Evolutionary conservation across 2,797 vertebrate genomes (phyloP).

Genomic region (Morus bassanus): DNA sequence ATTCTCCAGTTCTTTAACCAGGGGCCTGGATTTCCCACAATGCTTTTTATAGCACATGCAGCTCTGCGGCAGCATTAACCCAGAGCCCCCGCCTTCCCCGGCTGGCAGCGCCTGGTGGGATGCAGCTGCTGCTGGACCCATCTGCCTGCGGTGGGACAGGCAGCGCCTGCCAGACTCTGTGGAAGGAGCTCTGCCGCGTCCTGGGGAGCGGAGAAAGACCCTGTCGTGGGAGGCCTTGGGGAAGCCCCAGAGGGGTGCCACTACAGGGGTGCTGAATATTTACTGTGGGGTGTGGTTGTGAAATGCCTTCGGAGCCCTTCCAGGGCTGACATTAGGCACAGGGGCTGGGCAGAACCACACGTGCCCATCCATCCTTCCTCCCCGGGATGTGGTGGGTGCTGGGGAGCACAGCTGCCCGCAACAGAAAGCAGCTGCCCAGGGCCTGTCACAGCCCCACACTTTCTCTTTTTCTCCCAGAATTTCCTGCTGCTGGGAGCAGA

Average conservation of each 20-base stretch:
- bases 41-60: rapidly evolving
- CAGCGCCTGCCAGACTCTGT: neutral
- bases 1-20: neutral
- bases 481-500: constrained; percentile 74
- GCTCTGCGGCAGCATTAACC: neutral
- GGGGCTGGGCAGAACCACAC: neutral
- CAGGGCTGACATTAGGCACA: neutral
- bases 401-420: rapidly evolving
- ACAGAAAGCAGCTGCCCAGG: neutral
- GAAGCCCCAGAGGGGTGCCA: too few species aligned
- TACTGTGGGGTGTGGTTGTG: rapidly evolving
- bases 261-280: rapidly evolving
- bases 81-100: rapidly evolving
- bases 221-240: neutral
- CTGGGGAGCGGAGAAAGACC: too few species aligned
- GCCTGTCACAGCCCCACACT: rapidly evolving
- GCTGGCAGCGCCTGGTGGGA: rapidly evolving
- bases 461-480: constrained; percentile 43
- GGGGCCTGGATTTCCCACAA: rapidly evolving
- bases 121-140: neutral
- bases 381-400: rapidly evolving
- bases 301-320: neutral
- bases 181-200: neutral
- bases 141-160: neutral
- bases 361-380: neutral